Base-by-base conservation (phyloP, 2,797 vertebrate species). In the Propithecus perrieri region DNA sequence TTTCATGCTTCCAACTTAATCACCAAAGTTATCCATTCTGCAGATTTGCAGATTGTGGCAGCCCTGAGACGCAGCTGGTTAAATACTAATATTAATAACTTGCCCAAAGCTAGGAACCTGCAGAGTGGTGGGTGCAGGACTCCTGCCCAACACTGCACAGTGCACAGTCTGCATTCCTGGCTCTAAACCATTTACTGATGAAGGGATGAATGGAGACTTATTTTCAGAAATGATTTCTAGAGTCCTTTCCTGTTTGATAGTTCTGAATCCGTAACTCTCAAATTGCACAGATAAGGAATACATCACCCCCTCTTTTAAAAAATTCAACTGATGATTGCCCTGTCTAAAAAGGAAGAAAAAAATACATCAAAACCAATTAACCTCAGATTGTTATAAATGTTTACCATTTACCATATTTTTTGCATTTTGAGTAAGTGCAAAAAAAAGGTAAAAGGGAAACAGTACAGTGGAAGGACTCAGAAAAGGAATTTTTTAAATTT, bases 131-230 rank as follows among this genome's bases (percentile, higher is more conserved):
- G 15, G 8, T 14, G 7, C 15, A 5, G 72, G 72, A 41, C 20
- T 30, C 22, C 11, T 7, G 87, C 20, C 65, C n/a, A 59, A n/a
- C 35, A 1, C 5, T 26, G 11, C 0, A 0, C 0, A 5, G 33
- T 0, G 2, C 35, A 18, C 33, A 30, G 57, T 20, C 46, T 6
- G 1, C 26, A 0, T 7, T 8, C 28, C 4, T 17, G 26, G 10
- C 15, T 2, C 48, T 5, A 28, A 3, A 3, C 57, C 41, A 15
- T 2, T 17, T 7, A 9, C 22, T n/a, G 24, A 8, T 0, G 10
- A 35, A 53, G 15, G 43, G 63, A 24, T 0, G 9, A 30, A 74
- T 0, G 5, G 8, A 24, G 0, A 43, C 61, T 22, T 7, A 15
- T 15, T 57, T 50, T 81, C 50, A 61, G 55, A 46, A n/a, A 18